Base-by-base conservation (phyloP, 2,113 vertebrate genomes). In the Protobothrops mucrosquamatus region DNA sequence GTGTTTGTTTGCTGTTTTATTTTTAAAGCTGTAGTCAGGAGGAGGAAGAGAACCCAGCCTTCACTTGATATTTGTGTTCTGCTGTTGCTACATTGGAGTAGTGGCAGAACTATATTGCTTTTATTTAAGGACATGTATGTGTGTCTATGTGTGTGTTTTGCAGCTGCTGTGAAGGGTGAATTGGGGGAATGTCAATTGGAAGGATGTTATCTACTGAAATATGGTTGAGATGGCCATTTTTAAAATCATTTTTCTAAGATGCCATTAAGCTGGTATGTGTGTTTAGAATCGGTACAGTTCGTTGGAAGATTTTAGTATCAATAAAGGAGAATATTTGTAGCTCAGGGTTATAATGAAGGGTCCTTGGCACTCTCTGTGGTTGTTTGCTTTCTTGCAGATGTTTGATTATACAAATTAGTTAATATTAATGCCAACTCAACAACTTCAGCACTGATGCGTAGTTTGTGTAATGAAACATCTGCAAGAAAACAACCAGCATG, bases 21-120 rank as follows among this genome's bases (percentile, higher is more conserved):
- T 89, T 89, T 61, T 34, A 93, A 94, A 7, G 14, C 90, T 95
- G 91, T 94, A 81, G 87, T n/a, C 56, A 81, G 22, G 18, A n/a
- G 90, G 64, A 23, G 48, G 3, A 86, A 20, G 88, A 93, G 91
- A 69, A 0, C 1, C 4, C 26, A 56, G 61, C 29, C 74, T 22
- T 94, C 92, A 22, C 86, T 92, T 90, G 59, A 2, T 89, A 4
- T 94, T 95, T 95, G 91, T 93, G 57, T 14, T 92, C 92, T 95
- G 22, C 48, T 64, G 18, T 39, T 87, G 14, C 34, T 81, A 81
- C 69, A 39, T 1, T 81, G 34, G 15, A 39, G 69, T 20, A 39
- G 69, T 39, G 69, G 34, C 69, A 81, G 69, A 81, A 81, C 6
- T 81, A 20, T 3, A 43, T 22, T 39, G 69, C 59, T 81, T 81